Conservation (phyloP, 2,888 invertebrate genomes). For the Heliconius sara region DNA sequence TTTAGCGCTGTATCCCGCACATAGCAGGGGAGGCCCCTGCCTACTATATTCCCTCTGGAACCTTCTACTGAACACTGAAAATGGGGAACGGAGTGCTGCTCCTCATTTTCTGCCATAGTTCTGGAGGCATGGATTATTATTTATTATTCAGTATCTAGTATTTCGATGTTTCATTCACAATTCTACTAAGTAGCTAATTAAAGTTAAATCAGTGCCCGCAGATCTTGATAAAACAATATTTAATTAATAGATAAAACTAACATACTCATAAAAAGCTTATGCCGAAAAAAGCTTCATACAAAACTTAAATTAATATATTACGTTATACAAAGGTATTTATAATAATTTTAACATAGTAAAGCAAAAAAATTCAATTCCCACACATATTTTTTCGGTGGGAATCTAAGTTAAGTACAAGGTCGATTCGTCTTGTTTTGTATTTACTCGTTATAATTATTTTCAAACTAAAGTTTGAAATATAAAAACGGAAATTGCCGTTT, state of each 20-base stretch:
- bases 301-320: neutral
- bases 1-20: no score
- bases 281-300: neutral
- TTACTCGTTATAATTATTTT: slow-evolving; percentile 27
- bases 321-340: slow-evolving; percentile 1
- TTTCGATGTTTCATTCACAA: neutral
- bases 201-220: neutral
- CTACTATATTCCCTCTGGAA: no score
- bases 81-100: no score
- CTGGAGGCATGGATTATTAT: no score
- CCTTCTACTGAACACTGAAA: no score
- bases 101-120: no score
- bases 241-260: neutral
- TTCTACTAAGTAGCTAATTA: neutral
- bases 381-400: slow-evolving; percentile 42
- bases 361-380: slow-evolving; percentile 34
- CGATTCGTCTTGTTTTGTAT: slow-evolving; percentile 12
- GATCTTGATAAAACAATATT: neutral
- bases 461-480: neutral
- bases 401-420: slow-evolving; percentile 39
- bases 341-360: slow-evolving; percentile 24
- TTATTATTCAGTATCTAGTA: no score
- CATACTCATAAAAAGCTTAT: neutral
- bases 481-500: slow-evolving; percentile 1
- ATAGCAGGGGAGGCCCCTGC: no score